Evolutionary conservation across 2,113 vertebrate genomes (phyloP).

Genomic region (Peromyscus leucopus): DNA sequence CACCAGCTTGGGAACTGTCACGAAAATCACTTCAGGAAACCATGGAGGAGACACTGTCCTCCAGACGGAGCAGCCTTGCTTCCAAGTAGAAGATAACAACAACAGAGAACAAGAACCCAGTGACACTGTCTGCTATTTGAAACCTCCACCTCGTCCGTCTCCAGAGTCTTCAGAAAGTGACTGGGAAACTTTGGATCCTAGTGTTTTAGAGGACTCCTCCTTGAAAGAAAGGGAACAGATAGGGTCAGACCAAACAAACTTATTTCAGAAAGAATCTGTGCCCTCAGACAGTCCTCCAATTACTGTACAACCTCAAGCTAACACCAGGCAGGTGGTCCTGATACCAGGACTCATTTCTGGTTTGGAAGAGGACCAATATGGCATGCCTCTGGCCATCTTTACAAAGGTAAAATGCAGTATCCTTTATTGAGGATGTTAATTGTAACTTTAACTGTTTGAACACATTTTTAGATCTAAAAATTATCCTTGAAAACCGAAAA

Average conservation of each 20-base stretch:
- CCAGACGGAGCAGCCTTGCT: conserved; percentile 64
- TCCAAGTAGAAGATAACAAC: conserved; percentile 68
- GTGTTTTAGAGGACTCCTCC: conserved; percentile 89
- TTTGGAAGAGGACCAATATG: conserved; percentile 96
- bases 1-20: conserved; percentile 69
- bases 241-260: conserved; percentile 76
- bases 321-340: conserved; percentile 84
- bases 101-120: conserved; percentile 75
- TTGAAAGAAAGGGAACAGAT: conserved; percentile 82
- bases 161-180: conserved; percentile 96
- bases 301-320: conserved; percentile 92
- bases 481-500: conserved; percentile 29
- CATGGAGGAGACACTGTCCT: conserved; percentile 56
- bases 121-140: conserved; percentile 84
- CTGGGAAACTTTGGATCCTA: conserved; percentile 97
- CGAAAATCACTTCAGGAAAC: conserved; percentile 64
- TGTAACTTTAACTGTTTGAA: not conserved
- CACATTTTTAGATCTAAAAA: conserved; percentile 23
- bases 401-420: conserved; percentile 92
- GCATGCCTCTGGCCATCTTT: conserved; percentile 95
- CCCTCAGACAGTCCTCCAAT: conserved; percentile 89
- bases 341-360: conserved; percentile 94
- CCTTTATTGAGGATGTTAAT: not conserved
- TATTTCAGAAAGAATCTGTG: conserved; percentile 79
- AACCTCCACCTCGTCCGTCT: conserved; percentile 89